Evolutionary conservation across 2,797 vertebrate genomes (phyloP).

Genomic region (Steatocranus sp.): DNA sequence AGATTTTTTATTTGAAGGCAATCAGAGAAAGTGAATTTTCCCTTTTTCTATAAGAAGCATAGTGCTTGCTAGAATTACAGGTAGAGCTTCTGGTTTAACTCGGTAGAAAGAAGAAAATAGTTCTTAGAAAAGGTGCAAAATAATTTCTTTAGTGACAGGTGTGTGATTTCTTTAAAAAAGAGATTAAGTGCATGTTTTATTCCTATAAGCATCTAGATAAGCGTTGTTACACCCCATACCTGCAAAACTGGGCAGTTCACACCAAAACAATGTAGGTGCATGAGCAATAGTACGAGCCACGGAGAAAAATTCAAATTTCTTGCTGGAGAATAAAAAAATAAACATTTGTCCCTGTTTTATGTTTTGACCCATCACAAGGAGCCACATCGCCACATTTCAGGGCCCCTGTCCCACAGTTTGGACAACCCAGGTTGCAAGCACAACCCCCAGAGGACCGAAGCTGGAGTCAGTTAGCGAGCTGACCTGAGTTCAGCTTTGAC

Average conservation of each 20-base stretch:
- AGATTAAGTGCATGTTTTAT: background rate
- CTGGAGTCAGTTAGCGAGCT: slow-evolving; percentile 48
- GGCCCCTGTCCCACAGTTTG: background rate
- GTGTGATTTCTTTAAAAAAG: background rate
- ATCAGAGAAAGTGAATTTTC: background rate
- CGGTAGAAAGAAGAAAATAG: background rate
- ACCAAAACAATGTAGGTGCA: background rate
- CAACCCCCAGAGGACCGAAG: slow-evolving; percentile 20
- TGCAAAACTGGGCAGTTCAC: background rate
- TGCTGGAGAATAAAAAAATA: background rate
- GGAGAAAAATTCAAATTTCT: accelerated
- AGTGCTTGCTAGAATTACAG: background rate
- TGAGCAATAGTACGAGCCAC: background rate
- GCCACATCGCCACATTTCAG: background rate
- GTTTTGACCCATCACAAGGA: background rate
- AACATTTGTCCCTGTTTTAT: background rate
- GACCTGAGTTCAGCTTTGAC: slow-evolving; percentile 58
- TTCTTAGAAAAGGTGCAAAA: background rate
- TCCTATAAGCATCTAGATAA: background rate
- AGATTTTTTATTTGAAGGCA: background rate
- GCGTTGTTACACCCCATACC: background rate
- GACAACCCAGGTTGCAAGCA: background rate
- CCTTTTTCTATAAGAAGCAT: background rate
- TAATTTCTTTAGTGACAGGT: background rate
- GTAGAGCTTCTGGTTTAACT: background rate